A percentile compares a stretch with the other conserved stretches of the same genome.
These are phyloP conservation scores for Papilio glaucus DNA, from an alignment of 1,140 invertebrate genomes.

Conservation along the genomic window DNA sequence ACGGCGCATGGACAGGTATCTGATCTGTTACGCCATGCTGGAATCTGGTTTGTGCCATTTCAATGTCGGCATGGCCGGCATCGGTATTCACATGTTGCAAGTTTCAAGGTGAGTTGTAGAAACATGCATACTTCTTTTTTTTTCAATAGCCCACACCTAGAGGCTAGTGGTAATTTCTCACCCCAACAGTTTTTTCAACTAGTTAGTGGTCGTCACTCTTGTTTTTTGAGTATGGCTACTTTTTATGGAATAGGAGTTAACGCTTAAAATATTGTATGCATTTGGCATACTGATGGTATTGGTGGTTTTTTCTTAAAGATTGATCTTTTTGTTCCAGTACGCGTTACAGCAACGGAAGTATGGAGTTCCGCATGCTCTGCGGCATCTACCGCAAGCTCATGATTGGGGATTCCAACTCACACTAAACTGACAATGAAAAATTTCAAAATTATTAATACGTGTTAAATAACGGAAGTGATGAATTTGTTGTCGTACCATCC, in stretches of 20 bases:
- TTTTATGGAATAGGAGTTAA: no score
- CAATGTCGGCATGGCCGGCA: neutral
- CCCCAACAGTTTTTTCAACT: no score
- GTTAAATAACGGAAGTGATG: neutral
- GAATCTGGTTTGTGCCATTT: neutral
- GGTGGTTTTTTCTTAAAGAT: no score
- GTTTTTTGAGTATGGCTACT: no score
- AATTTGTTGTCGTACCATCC: neutral
- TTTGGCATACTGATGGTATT: no score
- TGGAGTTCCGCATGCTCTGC: neutral
- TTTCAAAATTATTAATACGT: no score
- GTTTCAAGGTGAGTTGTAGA: conserved; percentile 4
- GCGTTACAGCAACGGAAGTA: neutral
- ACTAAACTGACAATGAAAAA: neutral
- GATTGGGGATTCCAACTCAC: neutral
- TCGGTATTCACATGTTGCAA: neutral
- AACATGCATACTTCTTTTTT: no score
- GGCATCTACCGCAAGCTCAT: neutral
- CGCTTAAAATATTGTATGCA: no score
- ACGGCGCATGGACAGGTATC: neutral
- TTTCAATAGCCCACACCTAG: no score
- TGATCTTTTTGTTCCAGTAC: neutral
- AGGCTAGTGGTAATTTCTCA: no score
- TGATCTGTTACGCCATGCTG: neutral
- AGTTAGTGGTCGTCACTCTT: no score